Evolutionary conservation across 2,797 vertebrate genomes (phyloP), one percentile per base, ranked within the genome.

Genomic region (Acanthis flammea): DNA sequence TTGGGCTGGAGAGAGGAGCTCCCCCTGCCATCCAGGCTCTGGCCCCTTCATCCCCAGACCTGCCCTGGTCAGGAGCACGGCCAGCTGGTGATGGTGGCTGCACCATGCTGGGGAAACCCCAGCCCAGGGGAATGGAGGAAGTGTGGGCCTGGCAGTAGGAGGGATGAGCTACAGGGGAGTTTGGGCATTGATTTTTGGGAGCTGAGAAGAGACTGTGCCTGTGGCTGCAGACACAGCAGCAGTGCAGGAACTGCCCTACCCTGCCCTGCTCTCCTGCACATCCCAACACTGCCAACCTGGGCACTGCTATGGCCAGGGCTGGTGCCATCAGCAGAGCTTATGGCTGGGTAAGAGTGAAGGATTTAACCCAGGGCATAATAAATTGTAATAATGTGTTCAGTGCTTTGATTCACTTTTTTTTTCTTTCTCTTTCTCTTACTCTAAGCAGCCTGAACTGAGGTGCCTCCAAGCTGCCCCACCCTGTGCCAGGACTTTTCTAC

Each of bases 241-340:
- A 67, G 15, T 1, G 7, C 67, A 74, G 35, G 22, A 35, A 10
- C 6, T 2, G 3, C 67, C 9, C 0, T 30, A 28, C 58, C 1
- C 4, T 33, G 58, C 54, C 1, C 4, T 35, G 67, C 65, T 57
- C 18, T 60, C 37, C 71, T 2, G 2, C 5, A 0, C 17, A 19
- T 35, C 74, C 80, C 3, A 0, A 1, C 68, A 12, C 45, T 65
- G 12, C 15, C 30, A 31, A 35, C 19, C 42, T 3, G 3, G 21
- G n/a, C 31, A 23, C 41, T 0, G 3, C 68, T 12, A 2, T 2
- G 18, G 37, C 41, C 28, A 9, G 30, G 24, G 30, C n/a, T 19
- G 24, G 21, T 44, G 57, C 73, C 19, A 2, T 7, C 3, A 0
- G 33, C 62, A 78, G 78, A 81, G 47, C 75, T 48, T 4, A 12